These are phyloP conservation scores for Chalcosyrphus nemorum DNA, from an alignment of 2,888 invertebrate species.

Conservation along the genomic window DNA sequence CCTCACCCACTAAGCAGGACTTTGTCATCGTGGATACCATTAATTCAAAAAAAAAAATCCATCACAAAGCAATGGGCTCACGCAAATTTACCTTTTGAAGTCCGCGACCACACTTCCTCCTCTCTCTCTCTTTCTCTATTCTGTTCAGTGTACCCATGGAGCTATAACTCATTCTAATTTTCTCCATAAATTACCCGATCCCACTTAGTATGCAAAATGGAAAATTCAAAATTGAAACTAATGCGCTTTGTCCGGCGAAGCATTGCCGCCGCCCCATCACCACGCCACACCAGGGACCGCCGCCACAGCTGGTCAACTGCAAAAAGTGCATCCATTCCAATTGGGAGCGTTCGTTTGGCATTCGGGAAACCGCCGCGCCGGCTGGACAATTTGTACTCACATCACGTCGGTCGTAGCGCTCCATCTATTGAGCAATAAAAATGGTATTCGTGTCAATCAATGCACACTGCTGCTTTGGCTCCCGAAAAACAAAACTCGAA, in stretches of 20 bases:
- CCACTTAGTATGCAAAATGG: constrained; percentile 70
- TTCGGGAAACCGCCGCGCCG: constrained; percentile 30
- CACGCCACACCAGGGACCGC: too few relatives aligned
- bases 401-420: constrained; percentile 61
- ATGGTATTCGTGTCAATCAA: constrained; percentile 70
- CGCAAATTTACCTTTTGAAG: background rate
- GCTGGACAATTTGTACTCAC: constrained; percentile 55
- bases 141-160: constrained; percentile 5
- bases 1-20: background rate
- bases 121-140: background rate
- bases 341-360: constrained; percentile 61
- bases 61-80: background rate
- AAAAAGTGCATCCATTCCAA: constrained; percentile 57
- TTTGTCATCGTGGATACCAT: background rate
- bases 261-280: constrained; percentile 12
- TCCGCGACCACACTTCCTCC: background rate
- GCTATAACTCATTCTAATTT: constrained; percentile 59
- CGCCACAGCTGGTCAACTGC: background rate
- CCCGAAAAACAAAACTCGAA: background rate
- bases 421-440: constrained; percentile 70
- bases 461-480: constrained; percentile 2
- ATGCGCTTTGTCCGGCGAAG: constrained; percentile 69
- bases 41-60: background rate
- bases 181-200: constrained; percentile 51
- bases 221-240: constrained; percentile 70